Evolutionary conservation across 2,113 vertebrate genomes (phyloP).

Genomic region (Neomonachus schauinslandi): DNA sequence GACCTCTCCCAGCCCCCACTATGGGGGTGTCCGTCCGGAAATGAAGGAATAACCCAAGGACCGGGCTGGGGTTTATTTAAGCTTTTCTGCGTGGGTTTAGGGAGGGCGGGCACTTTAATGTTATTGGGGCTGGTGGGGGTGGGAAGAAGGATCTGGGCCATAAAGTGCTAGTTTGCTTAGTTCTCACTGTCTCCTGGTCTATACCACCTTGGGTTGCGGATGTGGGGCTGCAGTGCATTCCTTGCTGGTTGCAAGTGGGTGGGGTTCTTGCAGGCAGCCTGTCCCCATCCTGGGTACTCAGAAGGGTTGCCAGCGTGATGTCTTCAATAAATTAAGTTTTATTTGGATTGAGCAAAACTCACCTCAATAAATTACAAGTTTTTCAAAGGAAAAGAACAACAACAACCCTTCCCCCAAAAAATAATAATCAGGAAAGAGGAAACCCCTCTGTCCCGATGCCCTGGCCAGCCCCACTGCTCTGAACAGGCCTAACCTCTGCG

Average conservation of each 20-base stretch:
- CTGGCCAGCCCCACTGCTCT: neutral
- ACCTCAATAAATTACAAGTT: conserved; percentile 87
- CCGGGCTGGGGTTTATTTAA: conserved; percentile 75
- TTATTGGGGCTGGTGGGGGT: neutral
- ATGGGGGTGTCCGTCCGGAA: conserved; percentile 59
- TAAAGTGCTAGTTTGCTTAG: conserved; percentile 43
- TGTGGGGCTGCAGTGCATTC: neutral
- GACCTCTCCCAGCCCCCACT: neutral
- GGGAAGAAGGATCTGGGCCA: neutral
- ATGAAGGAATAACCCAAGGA: conserved; percentile 77
- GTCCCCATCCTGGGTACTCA: neutral
- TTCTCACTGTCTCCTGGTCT: conserved; percentile 14
- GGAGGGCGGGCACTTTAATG: conserved; percentile 56
- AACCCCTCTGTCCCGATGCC: neutral
- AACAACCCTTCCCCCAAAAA: neutral
- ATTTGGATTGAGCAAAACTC: conserved; percentile 86
- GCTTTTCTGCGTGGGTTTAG: conserved; percentile 57
- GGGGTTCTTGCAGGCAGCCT: neutral
- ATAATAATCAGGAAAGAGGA: neutral
- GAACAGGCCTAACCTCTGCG: neutral
- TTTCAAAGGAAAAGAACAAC: conserved; percentile 64
- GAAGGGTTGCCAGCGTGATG: conserved; percentile 37
- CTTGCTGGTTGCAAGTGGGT: neutral
- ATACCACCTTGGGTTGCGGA: neutral
- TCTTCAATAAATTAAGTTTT: conserved; percentile 90